phyloP scores from a whole-genome alignment of 2,797 vertebrate genomes.

The Valencia hispanica region DNA sequence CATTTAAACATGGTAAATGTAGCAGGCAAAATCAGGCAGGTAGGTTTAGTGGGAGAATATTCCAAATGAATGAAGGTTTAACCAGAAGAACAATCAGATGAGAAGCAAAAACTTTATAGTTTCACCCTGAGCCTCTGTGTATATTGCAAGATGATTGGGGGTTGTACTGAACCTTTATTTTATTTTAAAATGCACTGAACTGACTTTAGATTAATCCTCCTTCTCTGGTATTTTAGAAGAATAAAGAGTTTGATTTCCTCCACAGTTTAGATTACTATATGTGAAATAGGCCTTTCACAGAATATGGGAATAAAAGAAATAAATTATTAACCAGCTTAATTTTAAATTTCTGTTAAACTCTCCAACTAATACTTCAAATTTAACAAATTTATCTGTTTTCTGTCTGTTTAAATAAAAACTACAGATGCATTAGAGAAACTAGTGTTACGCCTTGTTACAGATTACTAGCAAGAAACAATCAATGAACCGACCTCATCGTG shows the following conservation, averaged over 20 bases:
- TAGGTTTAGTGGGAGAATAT: neutral
- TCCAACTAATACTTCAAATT: no score
- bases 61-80: neutral
- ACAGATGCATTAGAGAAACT: neutral
- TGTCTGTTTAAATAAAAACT: no score
- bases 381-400: no score
- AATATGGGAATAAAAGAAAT: neutral
- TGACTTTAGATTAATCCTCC: neutral
- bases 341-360: neutral
- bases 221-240: neutral
- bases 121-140: neutral
- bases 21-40: neutral
- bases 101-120: neutral
- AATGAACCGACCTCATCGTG: slow-evolving; percentile 84
- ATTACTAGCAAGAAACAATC: neutral
- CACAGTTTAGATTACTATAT: neutral
- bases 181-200: neutral
- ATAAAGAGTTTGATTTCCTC: neutral
- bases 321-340: neutral
- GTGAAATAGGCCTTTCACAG: neutral
- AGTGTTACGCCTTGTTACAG: neutral
- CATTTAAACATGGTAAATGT: neutral
- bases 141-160: neutral
- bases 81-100: neutral
- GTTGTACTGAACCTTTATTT: neutral